A percentile compares a stretch with the other conserved stretches of the same genome.
These are phyloP conservation scores for Pseudomyrmex pallidus DNA, from an alignment of 1,140 invertebrate genomes.

Conservation along the genomic window DNA sequence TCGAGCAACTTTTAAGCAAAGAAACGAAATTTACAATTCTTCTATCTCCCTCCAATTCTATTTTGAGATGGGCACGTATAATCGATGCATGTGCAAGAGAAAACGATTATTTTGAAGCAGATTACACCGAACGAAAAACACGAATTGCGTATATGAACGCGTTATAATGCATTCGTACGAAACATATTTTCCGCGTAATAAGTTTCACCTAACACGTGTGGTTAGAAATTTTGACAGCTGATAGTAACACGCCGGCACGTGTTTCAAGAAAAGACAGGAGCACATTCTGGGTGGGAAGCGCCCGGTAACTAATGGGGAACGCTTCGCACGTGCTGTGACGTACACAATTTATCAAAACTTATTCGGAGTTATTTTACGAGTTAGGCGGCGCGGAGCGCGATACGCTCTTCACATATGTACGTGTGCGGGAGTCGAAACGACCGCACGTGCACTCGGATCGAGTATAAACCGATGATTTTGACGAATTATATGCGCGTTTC, in stretches of 20 bases:
- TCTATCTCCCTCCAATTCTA: neutral
- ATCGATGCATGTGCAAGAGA: constrained; percentile 8
- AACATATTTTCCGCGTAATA: constrained; percentile 53
- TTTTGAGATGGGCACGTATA: constrained; percentile 38
- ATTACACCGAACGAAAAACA: constrained; percentile 54
- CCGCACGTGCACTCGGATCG: constrained; percentile 51
- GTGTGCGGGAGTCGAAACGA: constrained; percentile 44
- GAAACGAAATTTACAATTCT: constrained; percentile 49
- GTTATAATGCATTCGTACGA: constrained; percentile 23
- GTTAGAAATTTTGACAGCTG: constrained; percentile 72
- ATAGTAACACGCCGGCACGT: constrained; percentile 63
- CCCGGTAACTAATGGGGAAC: constrained; percentile 70
- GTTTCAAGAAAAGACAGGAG: constrained; percentile 70
- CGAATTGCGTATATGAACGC: neutral
- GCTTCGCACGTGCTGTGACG: constrained; percentile 73
- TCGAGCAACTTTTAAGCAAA: constrained; percentile 51
- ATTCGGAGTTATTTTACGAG: constrained; percentile 74
- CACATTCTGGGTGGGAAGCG: constrained; percentile 67
- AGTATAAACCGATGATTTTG: constrained; percentile 57
- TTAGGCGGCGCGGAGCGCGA: constrained; percentile 71
- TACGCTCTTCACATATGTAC: constrained; percentile 58
- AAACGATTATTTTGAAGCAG: constrained; percentile 55
- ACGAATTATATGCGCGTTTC: constrained; percentile 50
- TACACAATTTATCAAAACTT: constrained; percentile 75
- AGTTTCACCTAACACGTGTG: constrained; percentile 62